Evolutionary conservation across 2,113 vertebrate species (phyloP).

Genomic region (Corydoras sp.): DNA sequence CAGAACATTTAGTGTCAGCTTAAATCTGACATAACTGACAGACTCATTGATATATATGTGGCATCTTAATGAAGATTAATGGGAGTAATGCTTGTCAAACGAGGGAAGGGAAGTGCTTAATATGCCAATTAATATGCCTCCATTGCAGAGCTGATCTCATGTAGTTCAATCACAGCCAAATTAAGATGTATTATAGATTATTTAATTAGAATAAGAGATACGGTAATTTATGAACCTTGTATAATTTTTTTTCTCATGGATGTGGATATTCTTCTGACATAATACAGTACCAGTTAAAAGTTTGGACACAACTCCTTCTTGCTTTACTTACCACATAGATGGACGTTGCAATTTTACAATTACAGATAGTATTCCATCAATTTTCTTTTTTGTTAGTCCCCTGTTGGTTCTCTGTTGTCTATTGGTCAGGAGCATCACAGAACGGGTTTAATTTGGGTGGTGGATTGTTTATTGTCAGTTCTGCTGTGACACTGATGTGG

Average conservation of each 20-base stretch:
- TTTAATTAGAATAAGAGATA: not conserved
- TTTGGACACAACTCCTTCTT: too few species aligned
- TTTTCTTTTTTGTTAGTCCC: too few species aligned
- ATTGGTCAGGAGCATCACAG: too few species aligned
- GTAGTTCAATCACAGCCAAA: not conserved
- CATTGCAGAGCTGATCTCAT: not conserved
- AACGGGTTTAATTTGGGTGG: too few species aligned
- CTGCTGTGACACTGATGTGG: too few species aligned
- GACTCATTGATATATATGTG: constrained; percentile 7
- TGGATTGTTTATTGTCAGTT: too few species aligned
- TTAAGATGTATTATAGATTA: not conserved
- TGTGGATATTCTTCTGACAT: too few species aligned
- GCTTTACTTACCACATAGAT: too few species aligned
- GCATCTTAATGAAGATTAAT: constrained; percentile 12
- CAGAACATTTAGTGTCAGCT: not conserved
- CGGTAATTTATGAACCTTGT: not conserved
- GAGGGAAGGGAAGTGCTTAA: constrained; percentile 19
- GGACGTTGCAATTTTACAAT: too few species aligned
- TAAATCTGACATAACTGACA: not conserved
- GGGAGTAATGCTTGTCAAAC: not conserved
- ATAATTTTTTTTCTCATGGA: not conserved
- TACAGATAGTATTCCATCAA: too few species aligned
- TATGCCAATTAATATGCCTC: constrained; percentile 20
- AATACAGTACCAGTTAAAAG: too few species aligned
- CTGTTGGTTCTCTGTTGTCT: too few species aligned